These are phyloP conservation scores for Junonia oenone DNA, from an alignment of 2,888 invertebrate genomes.

Conservation along the genomic window DNA sequence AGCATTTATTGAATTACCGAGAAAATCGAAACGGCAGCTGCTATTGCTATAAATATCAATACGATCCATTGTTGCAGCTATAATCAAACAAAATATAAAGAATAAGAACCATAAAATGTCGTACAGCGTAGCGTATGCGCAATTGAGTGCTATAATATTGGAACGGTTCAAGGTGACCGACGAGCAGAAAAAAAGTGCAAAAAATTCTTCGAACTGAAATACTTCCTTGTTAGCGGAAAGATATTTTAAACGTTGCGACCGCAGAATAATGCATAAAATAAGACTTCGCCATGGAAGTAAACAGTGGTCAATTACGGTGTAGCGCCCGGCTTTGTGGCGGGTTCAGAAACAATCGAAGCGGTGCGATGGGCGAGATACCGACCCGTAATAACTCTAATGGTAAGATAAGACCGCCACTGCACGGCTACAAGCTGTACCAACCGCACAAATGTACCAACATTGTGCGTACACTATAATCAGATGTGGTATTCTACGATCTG, in stretches of 20 bases:
- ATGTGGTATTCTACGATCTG: constrained; percentile 22
- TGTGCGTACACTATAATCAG: constrained; percentile 52
- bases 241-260: constrained; percentile 45
- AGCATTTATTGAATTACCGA: not conserved
- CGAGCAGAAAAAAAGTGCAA: constrained; percentile 29
- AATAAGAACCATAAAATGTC: constrained; percentile 36
- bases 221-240: constrained; percentile 42
- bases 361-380: constrained; percentile 75
- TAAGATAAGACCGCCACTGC: constrained; percentile 72
- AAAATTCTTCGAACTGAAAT: constrained; percentile 36
- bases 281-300: constrained; percentile 68
- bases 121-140: constrained; percentile 33
- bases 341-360: constrained; percentile 77
- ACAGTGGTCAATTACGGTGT: constrained; percentile 76
- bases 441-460: constrained; percentile 38
- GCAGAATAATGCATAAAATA: constrained; percentile 63
- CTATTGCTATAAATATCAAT: constrained; percentile 44
- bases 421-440: constrained; percentile 53
- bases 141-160: constrained; percentile 28
- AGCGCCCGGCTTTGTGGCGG: constrained; percentile 65
- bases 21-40: constrained; percentile 43
- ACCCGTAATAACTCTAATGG: constrained; percentile 77
- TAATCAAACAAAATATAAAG: constrained; percentile 50
- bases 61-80: constrained; percentile 39
- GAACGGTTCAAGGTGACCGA: constrained; percentile 30